These are phyloP conservation scores for Micronycteris hirsuta DNA, from an alignment of 2,113 vertebrate species.

Conservation along the genomic window DNA sequence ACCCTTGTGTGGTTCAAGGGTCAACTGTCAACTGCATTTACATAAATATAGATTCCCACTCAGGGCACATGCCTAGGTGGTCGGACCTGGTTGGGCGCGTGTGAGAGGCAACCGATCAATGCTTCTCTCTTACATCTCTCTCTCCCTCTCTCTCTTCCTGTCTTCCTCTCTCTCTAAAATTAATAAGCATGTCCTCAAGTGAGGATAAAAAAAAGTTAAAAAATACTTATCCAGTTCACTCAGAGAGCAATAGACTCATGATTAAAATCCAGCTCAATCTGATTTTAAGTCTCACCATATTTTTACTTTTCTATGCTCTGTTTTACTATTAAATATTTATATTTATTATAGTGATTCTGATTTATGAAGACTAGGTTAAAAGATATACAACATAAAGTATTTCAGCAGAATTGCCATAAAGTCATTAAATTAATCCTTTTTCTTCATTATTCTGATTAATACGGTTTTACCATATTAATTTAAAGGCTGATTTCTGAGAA, in stretches of 20 bases:
- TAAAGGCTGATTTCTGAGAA: constrained; percentile 5
- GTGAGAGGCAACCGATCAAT: too few species aligned
- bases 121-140: too few species aligned
- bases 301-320: neutral
- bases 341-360: neutral
- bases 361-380: constrained; percentile 17
- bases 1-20: neutral
- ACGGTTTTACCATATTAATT: neutral
- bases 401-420: neutral
- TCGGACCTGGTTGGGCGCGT: too few species aligned
- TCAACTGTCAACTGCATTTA: neutral
- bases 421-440: neutral
- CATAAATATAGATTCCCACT: too few species aligned
- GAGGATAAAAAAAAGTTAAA: too few species aligned
- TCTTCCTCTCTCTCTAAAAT: too few species aligned
- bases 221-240: neutral
- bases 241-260: neutral
- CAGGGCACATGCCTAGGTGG: too few species aligned
- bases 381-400: neutral
- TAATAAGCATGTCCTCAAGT: too few species aligned
- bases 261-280: neutral
- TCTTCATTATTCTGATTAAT: constrained; percentile 14
- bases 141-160: too few species aligned
- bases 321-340: neutral
- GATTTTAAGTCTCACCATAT: neutral